Base-by-base conservation (phyloP, 2,888 invertebrate species). In the Icerya purchasi region DNA sequence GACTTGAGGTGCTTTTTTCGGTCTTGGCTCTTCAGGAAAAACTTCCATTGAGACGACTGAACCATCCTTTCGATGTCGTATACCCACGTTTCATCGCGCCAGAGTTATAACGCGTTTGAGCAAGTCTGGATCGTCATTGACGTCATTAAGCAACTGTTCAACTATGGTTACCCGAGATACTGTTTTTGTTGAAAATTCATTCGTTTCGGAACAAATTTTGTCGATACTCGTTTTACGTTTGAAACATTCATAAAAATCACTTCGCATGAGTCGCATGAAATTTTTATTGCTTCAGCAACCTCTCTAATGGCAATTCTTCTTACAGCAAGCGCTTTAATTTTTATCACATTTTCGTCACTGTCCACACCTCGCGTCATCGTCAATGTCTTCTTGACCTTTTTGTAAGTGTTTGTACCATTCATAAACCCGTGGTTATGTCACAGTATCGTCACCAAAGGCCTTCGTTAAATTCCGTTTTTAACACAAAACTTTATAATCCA, bases 1-100 rank as follows among this genome's bases (percentile, higher is more conserved):
- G 21, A 56, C 62, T 52, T 52, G 25, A 19, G 58, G 14, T 24
- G n/a, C n/a, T 53, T 25, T 58, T 66, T 66, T 66, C 67, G 57
- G 62, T 64, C 64, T 63, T 64, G 64, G 65, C 64, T 36, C 58
- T 61, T n/a, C n/a, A n/a, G n/a, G 58, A 63, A 58, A 60, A 53
- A 62, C 65, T 62, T 65, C 64, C 64, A 66, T 57, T 65, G 65
- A 58, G 64, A 66, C 36, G 64, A 66, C 50, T 60, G 56, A 50
- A 53, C 65, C 63, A 63, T 61, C 8, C 65, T 66, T 66, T 67
- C 64, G 50, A 65, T 59, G 64, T 65, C 66, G 63, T 66, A 66
- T 52, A 24, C n/a, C n/a, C n/a, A 67, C 61, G 64, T 67, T 67
- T 62, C 65, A 61, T 65, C 67, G 64, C 59, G 66, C 65, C 65